These are phyloP conservation scores for Eupithecia pulchellata DNA, from an alignment of 2,888 invertebrate genomes.

Conservation along the genomic window DNA sequence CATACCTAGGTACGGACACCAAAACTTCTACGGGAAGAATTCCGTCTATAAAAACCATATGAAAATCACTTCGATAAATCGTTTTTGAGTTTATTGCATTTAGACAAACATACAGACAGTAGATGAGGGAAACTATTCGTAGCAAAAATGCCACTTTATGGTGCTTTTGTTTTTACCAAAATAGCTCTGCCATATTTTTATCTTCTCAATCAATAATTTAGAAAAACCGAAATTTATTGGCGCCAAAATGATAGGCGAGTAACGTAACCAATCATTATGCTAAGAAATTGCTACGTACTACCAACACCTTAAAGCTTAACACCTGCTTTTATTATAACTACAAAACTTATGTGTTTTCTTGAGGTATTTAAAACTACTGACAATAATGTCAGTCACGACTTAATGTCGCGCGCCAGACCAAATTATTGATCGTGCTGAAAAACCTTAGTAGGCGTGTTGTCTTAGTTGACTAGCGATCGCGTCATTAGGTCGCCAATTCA, in stretches of 20 bases:
- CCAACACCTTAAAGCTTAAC: conserved; percentile 18
- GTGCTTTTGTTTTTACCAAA: background rate
- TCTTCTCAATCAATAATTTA: conserved; percentile 1
- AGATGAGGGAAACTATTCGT: too few relatives aligned
- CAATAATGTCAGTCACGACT: background rate
- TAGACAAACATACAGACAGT: too few relatives aligned
- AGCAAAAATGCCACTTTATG: too few relatives aligned
- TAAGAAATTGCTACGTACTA: background rate
- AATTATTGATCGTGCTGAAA: background rate
- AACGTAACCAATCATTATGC: conserved; percentile 1
- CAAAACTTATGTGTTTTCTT: conserved; percentile 27
- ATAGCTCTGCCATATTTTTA: background rate
- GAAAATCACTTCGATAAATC: too few relatives aligned
- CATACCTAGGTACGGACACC: too few relatives aligned
- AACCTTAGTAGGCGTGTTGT: background rate
- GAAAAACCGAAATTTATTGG: background rate
- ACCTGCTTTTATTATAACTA: conserved; percentile 32
- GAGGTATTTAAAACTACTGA: conserved; percentile 14
- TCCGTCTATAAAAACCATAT: too few relatives aligned
- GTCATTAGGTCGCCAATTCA: background rate
- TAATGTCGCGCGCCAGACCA: background rate
- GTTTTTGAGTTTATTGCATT: too few relatives aligned
- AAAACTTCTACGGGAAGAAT: too few relatives aligned
- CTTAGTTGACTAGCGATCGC: background rate
- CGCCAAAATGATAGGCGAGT: background rate